Percentiles rank a stretch among this genome's conserved stretches.
These are phyloP conservation scores for Brenthis daphne DNA, from an alignment of 2,888 invertebrate genomes.

Conservation along the genomic window DNA sequence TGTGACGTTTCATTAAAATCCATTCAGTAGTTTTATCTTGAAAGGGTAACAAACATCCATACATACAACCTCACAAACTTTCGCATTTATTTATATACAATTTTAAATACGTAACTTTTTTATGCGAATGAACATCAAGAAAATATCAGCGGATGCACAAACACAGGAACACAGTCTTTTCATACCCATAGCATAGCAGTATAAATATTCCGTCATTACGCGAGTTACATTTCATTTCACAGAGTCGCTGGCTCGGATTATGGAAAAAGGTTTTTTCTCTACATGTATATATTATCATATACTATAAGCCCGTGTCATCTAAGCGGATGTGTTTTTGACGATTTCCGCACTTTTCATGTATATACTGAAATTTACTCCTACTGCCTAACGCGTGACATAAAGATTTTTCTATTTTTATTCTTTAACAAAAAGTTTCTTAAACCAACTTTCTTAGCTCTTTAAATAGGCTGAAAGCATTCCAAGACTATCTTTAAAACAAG, in stretches of 20 bases:
- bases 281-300: slow-evolving; percentile 20
- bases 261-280: slow-evolving; percentile 31
- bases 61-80: no score
- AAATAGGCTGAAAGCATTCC: slow-evolving; percentile 22
- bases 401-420: background rate
- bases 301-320: slow-evolving; percentile 11
- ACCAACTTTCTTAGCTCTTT: slow-evolving; percentile 5
- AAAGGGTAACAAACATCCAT: no score
- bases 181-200: slow-evolving; percentile 24
- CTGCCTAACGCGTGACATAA: no score
- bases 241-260: slow-evolving; percentile 31
- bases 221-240: slow-evolving; percentile 33
- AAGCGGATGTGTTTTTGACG: slow-evolving; percentile 15
- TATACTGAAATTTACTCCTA: background rate
- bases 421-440: background rate
- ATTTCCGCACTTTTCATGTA: background rate
- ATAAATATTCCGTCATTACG: slow-evolving; percentile 27
- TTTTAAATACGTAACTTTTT: background rate
- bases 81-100: background rate
- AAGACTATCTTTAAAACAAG: slow-evolving; percentile 31
- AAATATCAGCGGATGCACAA: slow-evolving; percentile 9
- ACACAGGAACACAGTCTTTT: slow-evolving; percentile 14
- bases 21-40: no score
- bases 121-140: slow-evolving; percentile 10
- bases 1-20: no score